phyloP scores from a whole-genome alignment of 2,113 vertebrate species.

The Lota lota region DNA sequence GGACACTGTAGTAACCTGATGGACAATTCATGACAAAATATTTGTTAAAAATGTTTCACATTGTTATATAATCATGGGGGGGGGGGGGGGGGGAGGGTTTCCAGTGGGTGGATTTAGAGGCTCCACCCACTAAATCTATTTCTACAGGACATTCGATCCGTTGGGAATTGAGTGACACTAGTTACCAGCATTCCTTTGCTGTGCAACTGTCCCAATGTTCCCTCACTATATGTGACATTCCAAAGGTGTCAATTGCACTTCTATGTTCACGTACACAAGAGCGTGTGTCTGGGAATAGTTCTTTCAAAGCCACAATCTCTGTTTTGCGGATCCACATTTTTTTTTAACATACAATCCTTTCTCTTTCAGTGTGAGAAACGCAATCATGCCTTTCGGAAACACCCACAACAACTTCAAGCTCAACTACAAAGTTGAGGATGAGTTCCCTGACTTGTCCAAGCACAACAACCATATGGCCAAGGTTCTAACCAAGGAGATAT shows the following conservation, averaged over 20 bases:
- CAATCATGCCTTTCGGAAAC: conserved; percentile 88
- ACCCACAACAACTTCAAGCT: conserved; percentile 94
- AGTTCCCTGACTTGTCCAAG: conserved; percentile 82
- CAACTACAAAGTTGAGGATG: conserved; percentile 83
- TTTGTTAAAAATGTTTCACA: too few relatives aligned
- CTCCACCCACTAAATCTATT: conserved; percentile 47
- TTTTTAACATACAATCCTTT: background rate
- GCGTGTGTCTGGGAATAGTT: too few relatives aligned
- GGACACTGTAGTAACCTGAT: too few relatives aligned
- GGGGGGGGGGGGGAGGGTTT: conserved; percentile 14
- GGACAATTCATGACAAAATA: too few relatives aligned
- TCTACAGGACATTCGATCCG: conserved; percentile 54
- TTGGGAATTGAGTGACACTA: conserved; percentile 47
- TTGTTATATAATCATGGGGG: background rate
- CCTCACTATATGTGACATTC: background rate
- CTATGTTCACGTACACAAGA: too few relatives aligned
- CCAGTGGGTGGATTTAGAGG: conserved; percentile 1
- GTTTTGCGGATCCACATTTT: too few relatives aligned
- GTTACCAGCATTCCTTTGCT: conserved; percentile 54
- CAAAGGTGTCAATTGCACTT: background rate
- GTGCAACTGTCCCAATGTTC: conserved; percentile 51
- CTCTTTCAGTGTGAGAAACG: conserved; percentile 58
- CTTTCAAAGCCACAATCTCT: too few relatives aligned
- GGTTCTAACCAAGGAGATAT: conserved; percentile 78
- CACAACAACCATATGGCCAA: conserved; percentile 98